phyloP scores from a whole-genome alignment of 2,797 vertebrate genomes.

The Sebastes hopkinsi region DNA sequence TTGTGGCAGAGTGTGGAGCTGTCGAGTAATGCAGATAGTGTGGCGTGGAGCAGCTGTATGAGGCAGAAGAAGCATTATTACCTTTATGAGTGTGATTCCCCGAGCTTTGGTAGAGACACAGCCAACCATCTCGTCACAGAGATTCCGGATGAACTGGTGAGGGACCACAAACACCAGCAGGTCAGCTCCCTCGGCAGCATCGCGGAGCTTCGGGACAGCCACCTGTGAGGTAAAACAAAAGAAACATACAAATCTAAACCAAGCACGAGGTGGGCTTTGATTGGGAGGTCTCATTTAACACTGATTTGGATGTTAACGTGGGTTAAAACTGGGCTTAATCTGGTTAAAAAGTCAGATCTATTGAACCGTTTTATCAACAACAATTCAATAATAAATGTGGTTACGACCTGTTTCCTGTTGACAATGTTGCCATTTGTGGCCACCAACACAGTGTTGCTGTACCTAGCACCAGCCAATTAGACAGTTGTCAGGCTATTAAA shows the following conservation, averaged over 20 bases:
- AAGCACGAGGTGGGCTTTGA: no score
- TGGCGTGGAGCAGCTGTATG: background rate
- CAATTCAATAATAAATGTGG: background rate
- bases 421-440: background rate
- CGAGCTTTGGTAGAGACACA: conserved; percentile 82
- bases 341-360: background rate
- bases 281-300: no score
- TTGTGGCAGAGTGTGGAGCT: background rate
- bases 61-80: conserved; percentile 45
- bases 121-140: conserved; percentile 90
- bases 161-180: conserved; percentile 92
- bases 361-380: no score
- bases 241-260: background rate
- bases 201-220: conserved; percentile 84
- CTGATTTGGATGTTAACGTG: no score
- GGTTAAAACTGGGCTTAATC: background rate
- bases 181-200: conserved; percentile 90
- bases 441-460: background rate
- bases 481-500: no score
- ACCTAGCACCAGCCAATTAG: no score
- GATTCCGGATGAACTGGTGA: conserved; percentile 91
- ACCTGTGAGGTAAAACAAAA: conserved; percentile 71
- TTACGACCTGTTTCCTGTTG: background rate
- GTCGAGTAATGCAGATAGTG: background rate
- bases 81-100: conserved; percentile 94